A percentile compares a stretch with the other conserved stretches of the same genome.
phyloP scores from a whole-genome alignment of 2,888 invertebrate genomes.

The Thymelicus sylvestris region DNA sequence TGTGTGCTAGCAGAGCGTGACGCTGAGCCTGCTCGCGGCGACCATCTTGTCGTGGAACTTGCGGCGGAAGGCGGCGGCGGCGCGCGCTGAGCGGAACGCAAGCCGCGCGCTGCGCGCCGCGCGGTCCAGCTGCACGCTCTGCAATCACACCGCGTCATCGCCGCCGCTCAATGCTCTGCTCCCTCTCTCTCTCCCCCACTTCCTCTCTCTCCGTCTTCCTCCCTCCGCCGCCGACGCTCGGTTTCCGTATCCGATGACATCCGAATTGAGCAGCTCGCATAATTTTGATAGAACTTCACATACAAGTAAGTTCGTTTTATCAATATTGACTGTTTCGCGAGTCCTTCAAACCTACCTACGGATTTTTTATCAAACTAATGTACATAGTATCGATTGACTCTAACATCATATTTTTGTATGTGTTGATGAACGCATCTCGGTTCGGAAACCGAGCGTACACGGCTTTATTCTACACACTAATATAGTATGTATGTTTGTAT shows the following conservation, averaged over 20 bases:
- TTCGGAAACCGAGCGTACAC: too few species aligned
- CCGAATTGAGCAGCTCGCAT: too few species aligned
- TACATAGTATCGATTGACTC: too few species aligned
- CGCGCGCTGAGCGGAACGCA: constrained; percentile 65
- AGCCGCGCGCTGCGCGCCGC: constrained; percentile 73
- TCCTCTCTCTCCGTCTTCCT: not conserved
- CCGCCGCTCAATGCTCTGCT: constrained; percentile 14
- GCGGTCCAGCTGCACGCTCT: constrained; percentile 75
- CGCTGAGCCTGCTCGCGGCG: constrained; percentile 74
- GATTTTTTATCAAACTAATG: too few species aligned
- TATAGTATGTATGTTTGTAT: too few species aligned
- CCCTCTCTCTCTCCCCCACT: not conserved
- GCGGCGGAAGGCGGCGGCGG: constrained; percentile 72
- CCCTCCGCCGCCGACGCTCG: not conserved
- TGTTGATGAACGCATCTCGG: too few species aligned
- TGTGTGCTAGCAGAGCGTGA: constrained; percentile 44
- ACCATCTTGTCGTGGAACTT: constrained; percentile 82
- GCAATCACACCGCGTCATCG: constrained; percentile 56
- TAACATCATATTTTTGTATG: too few species aligned
- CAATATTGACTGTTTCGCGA: too few species aligned
- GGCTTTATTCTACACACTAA: too few species aligned
- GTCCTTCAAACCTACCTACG: too few species aligned
- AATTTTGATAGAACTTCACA: too few species aligned
- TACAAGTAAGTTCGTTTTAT: too few species aligned
- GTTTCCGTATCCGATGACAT: not conserved